Evolutionary conservation across 2,113 vertebrate species (phyloP), one percentile per base, ranked within the genome.

Genomic region (Crotophaga sulcirostris): DNA sequence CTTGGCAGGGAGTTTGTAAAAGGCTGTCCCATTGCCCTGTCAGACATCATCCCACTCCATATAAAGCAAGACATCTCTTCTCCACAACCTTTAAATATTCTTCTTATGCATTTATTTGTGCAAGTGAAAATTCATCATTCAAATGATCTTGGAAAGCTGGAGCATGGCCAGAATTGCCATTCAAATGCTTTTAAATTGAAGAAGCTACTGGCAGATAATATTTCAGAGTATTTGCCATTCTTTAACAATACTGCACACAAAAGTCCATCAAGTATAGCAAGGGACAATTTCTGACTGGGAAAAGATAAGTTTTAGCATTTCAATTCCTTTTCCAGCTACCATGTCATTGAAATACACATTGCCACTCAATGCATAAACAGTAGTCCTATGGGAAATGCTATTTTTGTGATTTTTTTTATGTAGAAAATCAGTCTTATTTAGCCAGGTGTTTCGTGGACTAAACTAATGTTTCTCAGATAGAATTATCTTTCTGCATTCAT

Each of bases 41-140:
- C 83, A 95, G 85, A 49, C 33, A 1, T 74, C 78, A 80, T 86
- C 68, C 85, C 24, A 5, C 55, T 90, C 90, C 90, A 84, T 97
- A 94, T 94, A 95, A 95, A 96, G 90, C 89, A 87, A 93, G 92
- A 56, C 51, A 49, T 84, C 40, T 58, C 91, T 95, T 58, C 81
- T 84, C 13, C 76, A 15, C 31, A 60, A 36, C 47, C 80, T 70
- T 92, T 68, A 96, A 89, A 94, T 92, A 78, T 55, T 96, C 31
- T 80, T 55, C 67, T 68, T 73, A 47, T 81, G 68, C 16, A 86
- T 36, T 73, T 90, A 80, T 79, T 94, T 95, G 51, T 89, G 68
- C 90, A 70, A 95, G 87, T 74, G 66, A 76, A 87, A 93, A 82
- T 70, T 66, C 64, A 87, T 93, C 28, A 55, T 83, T 78, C 62